Evolutionary conservation across 1,140 invertebrate genomes (phyloP), one percentile per base, ranked within the genome.

Genomic region (Cheumatopsyche charites): DNA sequence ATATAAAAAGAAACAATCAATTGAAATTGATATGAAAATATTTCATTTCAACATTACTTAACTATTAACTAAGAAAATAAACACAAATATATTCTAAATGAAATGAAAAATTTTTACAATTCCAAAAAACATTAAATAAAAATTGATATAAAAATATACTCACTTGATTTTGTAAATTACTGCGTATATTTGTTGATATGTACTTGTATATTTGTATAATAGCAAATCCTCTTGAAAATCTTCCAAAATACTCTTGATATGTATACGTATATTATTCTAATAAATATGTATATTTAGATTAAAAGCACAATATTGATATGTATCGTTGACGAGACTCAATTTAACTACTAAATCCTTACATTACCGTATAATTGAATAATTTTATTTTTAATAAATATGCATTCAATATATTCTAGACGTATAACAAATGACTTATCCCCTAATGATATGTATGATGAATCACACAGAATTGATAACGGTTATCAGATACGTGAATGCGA

Each of bases 241-340:
- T 58, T 58, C 21, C 7, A 58, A 58, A 58, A 58, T 55, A 55
- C 17, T 23, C 4, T 47, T 55, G 43, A 47, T 58, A 23, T 58
- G 55, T 58, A 58, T 58, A 58, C 21, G 12, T 55, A 25, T 12
- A 9, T 58, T 21, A 58, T 58, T 58, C 19, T 58, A 21, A 2
- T 26, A 25, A 23, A 58, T 25, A 23, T 58, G 17, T 58, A 25
- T 58, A 21, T 58, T 17, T 58, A 58, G 21, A 58, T 58, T 19
- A 58, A 15, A 58, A 58, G 55, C 55, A 58, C 55, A 26, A 58
- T 58, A 58, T 21, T 58, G 55, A 58, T 58, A 58, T 58, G 55
- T 58, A 25, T 58, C 55, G 55, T 58, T 58, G 55, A 58, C 17
- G 19, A 25, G 17, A 58, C 19, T 58, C 25, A 23, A 58, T 58